Conservation (phyloP, 1,140 invertebrate species). For the Neodiprion fabricii region DNA sequence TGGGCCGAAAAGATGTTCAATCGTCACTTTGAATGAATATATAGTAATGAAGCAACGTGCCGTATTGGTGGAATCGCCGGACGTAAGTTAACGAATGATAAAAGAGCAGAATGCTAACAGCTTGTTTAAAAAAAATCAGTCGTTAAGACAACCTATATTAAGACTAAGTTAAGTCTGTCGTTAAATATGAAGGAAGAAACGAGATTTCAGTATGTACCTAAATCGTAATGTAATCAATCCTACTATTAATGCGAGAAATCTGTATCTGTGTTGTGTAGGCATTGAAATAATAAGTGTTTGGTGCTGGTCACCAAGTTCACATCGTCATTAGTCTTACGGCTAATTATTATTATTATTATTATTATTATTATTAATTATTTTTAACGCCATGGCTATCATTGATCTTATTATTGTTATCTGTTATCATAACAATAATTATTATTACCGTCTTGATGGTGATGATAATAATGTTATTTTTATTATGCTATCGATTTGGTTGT, state of each 20-base stretch:
- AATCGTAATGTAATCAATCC: constrained; percentile 35
- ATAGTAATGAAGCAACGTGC: neutral
- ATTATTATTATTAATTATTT: neutral
- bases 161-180: constrained; percentile 5
- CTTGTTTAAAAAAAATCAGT: neutral
- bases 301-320: constrained; percentile 61
- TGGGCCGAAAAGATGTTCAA: neutral
- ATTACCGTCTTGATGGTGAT: too few species aligned
- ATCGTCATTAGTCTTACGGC: constrained; percentile 34
- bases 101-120: neutral
- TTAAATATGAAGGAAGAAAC: constrained; percentile 12
- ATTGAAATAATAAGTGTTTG: constrained; percentile 59
- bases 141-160: neutral
- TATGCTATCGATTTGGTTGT: too few species aligned
- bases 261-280: constrained; percentile 59
- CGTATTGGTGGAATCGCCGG: constrained; percentile 13
- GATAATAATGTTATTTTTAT: too few species aligned
- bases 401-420: neutral
- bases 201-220: constrained; percentile 29
- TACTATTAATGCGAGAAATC: constrained; percentile 43
- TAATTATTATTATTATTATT: constrained; percentile 31
- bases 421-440: neutral
- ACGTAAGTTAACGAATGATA: neutral
- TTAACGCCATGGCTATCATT: neutral
- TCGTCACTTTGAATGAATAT: neutral